A percentile compares a stretch with the other conserved stretches of the same genome.
These are phyloP conservation scores for Subacronicta megacephala DNA, from an alignment of 2,888 invertebrate genomes.

Conservation along the genomic window DNA sequence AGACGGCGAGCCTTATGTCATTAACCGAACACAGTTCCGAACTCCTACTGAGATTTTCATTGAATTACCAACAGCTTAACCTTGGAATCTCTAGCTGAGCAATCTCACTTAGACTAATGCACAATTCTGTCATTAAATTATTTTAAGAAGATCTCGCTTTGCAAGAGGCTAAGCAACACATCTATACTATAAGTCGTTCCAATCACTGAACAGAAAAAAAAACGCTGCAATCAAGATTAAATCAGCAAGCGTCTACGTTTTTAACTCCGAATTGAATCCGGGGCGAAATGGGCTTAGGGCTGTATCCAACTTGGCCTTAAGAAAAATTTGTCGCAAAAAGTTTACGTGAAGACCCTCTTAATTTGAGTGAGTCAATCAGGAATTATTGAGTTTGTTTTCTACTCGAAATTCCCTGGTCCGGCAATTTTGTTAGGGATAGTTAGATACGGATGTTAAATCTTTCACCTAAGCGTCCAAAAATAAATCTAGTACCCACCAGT, in stretches of 20 bases:
- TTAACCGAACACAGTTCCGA: too few relatives aligned
- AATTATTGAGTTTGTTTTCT: constrained; percentile 46
- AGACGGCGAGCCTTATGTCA: too few relatives aligned
- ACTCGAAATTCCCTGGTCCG: constrained; percentile 21
- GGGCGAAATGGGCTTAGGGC: constrained; percentile 33
- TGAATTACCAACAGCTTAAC: too few relatives aligned
- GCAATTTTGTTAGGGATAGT: not conserved
- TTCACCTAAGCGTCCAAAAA: not conserved
- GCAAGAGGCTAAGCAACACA: not conserved
- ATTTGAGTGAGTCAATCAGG: constrained; percentile 53
- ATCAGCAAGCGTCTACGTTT: constrained; percentile 31
- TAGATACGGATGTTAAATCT: not conserved
- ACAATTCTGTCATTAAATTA: too few relatives aligned
- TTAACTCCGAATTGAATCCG: constrained; percentile 46
- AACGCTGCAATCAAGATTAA: constrained; percentile 42
- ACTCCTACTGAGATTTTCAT: too few relatives aligned
- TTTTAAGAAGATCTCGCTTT: too few relatives aligned
- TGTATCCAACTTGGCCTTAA: constrained; percentile 44
- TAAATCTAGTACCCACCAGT: too few relatives aligned
- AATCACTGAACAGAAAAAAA: constrained; percentile 9
- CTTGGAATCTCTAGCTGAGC: too few relatives aligned
- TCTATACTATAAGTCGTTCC: constrained; percentile 2
- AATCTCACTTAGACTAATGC: too few relatives aligned
- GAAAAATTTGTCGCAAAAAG: constrained; percentile 42
- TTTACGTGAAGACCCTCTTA: constrained; percentile 38